These are phyloP conservation scores for Cephalopterus ornatus DNA, from an alignment of 2,113 vertebrate species.

Conservation along the genomic window DNA sequence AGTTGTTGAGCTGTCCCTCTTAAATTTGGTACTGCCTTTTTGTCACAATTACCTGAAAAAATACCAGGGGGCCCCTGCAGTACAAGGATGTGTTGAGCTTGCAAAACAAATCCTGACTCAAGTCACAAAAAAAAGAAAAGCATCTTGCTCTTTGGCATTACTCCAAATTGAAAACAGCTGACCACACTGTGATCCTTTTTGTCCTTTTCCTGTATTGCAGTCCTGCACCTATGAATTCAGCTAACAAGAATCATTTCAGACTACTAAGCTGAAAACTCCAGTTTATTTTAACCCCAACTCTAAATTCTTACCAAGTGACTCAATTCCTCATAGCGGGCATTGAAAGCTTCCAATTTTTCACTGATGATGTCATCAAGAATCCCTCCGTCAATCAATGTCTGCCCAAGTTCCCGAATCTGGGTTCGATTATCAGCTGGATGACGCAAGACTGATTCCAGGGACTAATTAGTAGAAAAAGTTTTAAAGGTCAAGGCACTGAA, in stretches of 20 bases:
- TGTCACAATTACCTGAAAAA: background rate
- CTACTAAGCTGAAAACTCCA: background rate
- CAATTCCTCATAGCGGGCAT: conserved; percentile 87
- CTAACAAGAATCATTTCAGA: background rate
- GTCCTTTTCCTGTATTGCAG: background rate
- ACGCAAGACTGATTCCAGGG: conserved; percentile 88
- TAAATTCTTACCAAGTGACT: conserved; percentile 84
- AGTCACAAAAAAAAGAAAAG: background rate
- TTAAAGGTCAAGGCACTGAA: background rate
- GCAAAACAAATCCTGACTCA: background rate
- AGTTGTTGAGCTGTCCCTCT: background rate
- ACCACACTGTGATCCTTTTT: background rate
- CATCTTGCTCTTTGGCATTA: background rate
- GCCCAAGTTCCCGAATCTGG: conserved; percentile 95
- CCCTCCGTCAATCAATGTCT: conserved; percentile 96
- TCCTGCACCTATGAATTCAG: background rate
- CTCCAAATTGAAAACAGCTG: background rate
- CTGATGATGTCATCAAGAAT: conserved; percentile 97
- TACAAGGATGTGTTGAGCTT: background rate
- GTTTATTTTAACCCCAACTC: background rate
- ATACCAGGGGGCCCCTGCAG: background rate
- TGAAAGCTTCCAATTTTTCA: conserved; percentile 93
- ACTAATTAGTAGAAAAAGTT: conserved; percentile 65
- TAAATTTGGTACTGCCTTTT: background rate
- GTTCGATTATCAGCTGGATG: conserved; percentile 96